phyloP scores from a whole-genome alignment of 2,888 invertebrate genomes.

The Tortrix viridana region DNA sequence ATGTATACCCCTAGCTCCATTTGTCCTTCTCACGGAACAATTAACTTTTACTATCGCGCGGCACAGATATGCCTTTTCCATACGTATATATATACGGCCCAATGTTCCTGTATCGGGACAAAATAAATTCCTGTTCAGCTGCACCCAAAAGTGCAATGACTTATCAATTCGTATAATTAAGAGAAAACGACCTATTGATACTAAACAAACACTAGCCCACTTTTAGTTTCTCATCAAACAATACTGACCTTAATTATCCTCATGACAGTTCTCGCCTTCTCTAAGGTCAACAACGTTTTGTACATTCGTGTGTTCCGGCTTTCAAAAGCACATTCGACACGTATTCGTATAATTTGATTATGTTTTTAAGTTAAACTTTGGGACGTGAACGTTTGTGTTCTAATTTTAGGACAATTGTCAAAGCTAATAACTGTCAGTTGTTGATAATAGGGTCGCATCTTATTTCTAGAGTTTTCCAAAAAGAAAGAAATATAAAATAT shows the following conservation, averaged over 20 bases:
- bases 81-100: too few species aligned
- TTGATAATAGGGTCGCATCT: not conserved
- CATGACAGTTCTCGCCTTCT: slow-evolving; percentile 26
- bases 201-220: slow-evolving; percentile 14
- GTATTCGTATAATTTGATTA: slow-evolving; percentile 17
- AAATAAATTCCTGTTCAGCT: not conserved
- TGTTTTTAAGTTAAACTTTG: slow-evolving; percentile 1
- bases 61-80: too few species aligned
- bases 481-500: too few species aligned
- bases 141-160: slow-evolving; percentile 13
- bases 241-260: slow-evolving; percentile 28
- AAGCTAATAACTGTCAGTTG: not conserved
- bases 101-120: not conserved
- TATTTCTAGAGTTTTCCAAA: too few species aligned
- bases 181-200: slow-evolving; percentile 25
- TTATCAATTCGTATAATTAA: slow-evolving; percentile 12
- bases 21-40: too few species aligned
- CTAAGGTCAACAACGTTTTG: slow-evolving; percentile 20
- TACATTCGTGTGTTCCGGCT: slow-evolving; percentile 26
- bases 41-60: too few species aligned
- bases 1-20: too few species aligned
- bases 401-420: slow-evolving; percentile 1
- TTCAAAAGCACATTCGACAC: slow-evolving; percentile 21
- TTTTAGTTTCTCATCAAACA: slow-evolving; percentile 33
- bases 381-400: not conserved